Percentiles rank a stretch among this genome's conserved stretches.
Evolutionary conservation across 2,888 invertebrate genomes (phyloP).

Genomic region (Troides helena): DNA sequence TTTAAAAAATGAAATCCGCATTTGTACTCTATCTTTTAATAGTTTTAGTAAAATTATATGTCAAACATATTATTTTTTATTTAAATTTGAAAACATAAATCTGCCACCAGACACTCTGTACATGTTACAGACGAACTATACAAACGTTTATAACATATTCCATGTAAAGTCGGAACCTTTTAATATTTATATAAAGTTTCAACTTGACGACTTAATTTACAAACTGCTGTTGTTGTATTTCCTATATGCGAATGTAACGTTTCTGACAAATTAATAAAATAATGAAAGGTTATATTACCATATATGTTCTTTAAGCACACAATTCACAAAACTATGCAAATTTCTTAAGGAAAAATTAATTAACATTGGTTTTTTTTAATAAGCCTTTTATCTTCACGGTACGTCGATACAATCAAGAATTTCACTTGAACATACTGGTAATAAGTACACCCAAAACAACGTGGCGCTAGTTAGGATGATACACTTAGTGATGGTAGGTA

Average conservation of each 20-base stretch:
- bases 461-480: too few relatives aligned
- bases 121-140: background rate
- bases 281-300: background rate
- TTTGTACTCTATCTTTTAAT: too few relatives aligned
- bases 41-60: too few relatives aligned
- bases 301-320: background rate
- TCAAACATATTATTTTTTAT: too few relatives aligned
- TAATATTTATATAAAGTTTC: background rate
- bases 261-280: background rate
- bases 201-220: constrained; percentile 18
- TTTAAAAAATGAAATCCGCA: too few relatives aligned
- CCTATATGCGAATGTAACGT: constrained; percentile 6
- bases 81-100: too few relatives aligned
- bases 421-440: too few relatives aligned
- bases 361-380: background rate
- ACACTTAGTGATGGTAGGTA: too few relatives aligned
- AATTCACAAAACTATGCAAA: background rate
- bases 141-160: background rate
- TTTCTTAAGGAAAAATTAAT: background rate
- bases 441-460: too few relatives aligned
- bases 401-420: too few relatives aligned
- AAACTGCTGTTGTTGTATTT: constrained; percentile 3
- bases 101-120: too few relatives aligned
- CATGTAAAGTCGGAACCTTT: constrained; percentile 12
- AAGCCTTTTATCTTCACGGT: too few relatives aligned